Evolutionary conservation across 2,888 invertebrate genomes (phyloP).

Genomic region (Dolomedes plantarius): DNA sequence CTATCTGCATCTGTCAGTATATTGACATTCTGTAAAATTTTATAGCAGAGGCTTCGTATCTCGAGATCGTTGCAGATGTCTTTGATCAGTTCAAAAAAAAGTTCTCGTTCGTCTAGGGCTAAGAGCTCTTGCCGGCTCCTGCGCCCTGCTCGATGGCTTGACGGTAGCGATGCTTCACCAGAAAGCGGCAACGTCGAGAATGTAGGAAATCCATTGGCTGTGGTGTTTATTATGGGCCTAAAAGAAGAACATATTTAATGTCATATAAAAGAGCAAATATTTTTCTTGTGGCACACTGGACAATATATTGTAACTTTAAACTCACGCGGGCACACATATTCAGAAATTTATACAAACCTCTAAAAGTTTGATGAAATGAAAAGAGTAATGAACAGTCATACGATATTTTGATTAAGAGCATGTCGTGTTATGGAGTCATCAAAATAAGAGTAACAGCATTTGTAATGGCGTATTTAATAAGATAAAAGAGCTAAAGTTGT

Average conservation of each 20-base stretch:
- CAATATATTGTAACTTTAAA: too few species aligned
- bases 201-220: conserved; percentile 94
- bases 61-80: conserved; percentile 98
- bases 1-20: conserved; percentile 93
- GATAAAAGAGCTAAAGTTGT: too few species aligned
- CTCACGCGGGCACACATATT: too few species aligned
- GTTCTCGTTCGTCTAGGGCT: conserved; percentile 92
- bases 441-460: too few species aligned
- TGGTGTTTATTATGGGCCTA: conserved; percentile 89
- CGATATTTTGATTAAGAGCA: too few species aligned
- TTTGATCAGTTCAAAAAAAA: conserved; percentile 96
- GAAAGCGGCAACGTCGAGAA: conserved; percentile 82
- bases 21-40: conserved; percentile 94
- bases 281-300: too few species aligned
- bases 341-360: too few species aligned
- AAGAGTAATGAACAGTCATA: too few species aligned
- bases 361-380: too few species aligned
- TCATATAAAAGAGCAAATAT: too few species aligned
- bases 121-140: conserved; percentile 81
- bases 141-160: conserved; percentile 28
- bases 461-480: too few species aligned
- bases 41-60: conserved; percentile 93
- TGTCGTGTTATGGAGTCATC: too few species aligned
- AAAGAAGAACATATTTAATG: not conserved
- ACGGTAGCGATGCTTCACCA: conserved; percentile 82